phyloP scores from a whole-genome alignment of 2,113 vertebrate species.

The Motacilla tschutschensis region DNA sequence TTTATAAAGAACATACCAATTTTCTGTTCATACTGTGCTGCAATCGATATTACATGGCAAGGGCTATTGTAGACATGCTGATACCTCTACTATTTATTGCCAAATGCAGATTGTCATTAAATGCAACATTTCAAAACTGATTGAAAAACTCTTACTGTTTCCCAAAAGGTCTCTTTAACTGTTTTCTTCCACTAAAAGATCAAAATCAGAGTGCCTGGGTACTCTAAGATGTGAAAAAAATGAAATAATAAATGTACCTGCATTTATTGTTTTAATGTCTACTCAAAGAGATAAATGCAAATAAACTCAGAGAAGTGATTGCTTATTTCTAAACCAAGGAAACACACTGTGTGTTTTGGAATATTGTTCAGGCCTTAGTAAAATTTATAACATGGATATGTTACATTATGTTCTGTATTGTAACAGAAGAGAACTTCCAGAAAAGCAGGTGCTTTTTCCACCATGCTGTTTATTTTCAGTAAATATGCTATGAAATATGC shows the following conservation, averaged over 20 bases:
- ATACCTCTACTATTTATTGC: too few relatives aligned
- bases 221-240: background rate
- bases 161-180: too few relatives aligned
- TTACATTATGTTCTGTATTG: background rate
- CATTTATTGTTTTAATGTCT: background rate
- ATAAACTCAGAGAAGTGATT: background rate
- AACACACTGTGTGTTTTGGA: background rate
- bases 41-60: too few relatives aligned
- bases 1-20: background rate
- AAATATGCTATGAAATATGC: background rate
- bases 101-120: too few relatives aligned
- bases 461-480: background rate
- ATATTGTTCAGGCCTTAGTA: background rate
- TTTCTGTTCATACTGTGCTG: background rate
- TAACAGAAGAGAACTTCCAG: background rate
- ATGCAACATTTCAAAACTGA: too few relatives aligned
- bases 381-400: background rate
- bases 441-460: background rate
- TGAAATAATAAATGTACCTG: background rate
- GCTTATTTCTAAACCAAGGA: background rate
- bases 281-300: background rate
- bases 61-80: too few relatives aligned
- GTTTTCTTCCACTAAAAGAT: too few relatives aligned
- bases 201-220: too few relatives aligned
- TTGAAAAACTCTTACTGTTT: too few relatives aligned